A percentile compares a stretch with the other conserved stretches of the same genome.
Conservation (phyloP, 2,113 vertebrate species). For the Lonchura striata region DNA sequence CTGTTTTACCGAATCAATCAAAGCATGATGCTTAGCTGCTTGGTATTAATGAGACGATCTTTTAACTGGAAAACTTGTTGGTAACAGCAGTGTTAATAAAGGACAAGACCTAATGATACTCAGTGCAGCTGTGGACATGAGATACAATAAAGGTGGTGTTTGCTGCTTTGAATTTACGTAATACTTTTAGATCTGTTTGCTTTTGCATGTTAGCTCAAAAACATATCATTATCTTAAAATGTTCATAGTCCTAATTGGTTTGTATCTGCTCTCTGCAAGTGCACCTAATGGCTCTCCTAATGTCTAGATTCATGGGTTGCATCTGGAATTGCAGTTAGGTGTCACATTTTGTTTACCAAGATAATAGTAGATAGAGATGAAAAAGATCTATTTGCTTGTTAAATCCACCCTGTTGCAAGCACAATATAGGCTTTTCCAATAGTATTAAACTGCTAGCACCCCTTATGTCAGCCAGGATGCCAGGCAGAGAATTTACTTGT, state of each 20-base stretch:
- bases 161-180: neutral
- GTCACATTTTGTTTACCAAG: neutral
- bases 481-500: neutral
- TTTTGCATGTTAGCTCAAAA: neutral
- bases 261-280: neutral
- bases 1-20: slow-evolving; percentile 36
- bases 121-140: neutral
- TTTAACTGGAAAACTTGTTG: slow-evolving; percentile 2
- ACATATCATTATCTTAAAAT: neutral
- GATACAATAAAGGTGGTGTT: neutral
- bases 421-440: neutral
- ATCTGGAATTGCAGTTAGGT: neutral
- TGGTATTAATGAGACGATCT: slow-evolving; percentile 35
- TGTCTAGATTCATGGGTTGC: neutral
- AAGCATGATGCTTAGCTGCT: slow-evolving; percentile 41
- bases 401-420: neutral
- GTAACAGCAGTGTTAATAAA: neutral
- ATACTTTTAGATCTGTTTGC: neutral
- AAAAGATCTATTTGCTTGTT: neutral
- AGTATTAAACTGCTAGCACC: neutral
- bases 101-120: neutral
- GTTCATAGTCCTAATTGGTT: neutral
- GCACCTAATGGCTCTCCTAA: neutral
- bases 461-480: neutral
- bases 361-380: neutral